Percentiles rank a stretch among this genome's conserved stretches.
Evolutionary conservation across 2,888 invertebrate genomes (phyloP).

Genomic region (Heliconius cydno): DNA sequence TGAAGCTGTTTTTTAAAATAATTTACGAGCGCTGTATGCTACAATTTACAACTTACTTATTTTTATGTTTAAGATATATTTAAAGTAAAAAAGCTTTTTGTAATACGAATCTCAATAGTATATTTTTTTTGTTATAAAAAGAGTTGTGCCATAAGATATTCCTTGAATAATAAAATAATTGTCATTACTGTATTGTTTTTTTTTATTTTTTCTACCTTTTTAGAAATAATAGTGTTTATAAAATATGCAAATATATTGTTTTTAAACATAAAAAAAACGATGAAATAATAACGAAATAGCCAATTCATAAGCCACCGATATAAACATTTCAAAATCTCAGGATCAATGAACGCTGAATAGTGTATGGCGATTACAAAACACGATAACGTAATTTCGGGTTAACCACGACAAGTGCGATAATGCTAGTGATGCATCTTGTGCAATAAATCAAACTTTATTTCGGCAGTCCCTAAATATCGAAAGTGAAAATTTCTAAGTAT

Average conservation of each 20-base stretch:
- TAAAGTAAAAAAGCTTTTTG: background rate
- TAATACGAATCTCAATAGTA: background rate
- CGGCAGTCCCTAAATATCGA: slow-evolving; percentile 24
- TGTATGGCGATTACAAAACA: slow-evolving; percentile 39
- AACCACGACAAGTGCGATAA: slow-evolving; percentile 37
- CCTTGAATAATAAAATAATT: background rate
- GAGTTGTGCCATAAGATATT: background rate
- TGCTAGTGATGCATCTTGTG: slow-evolving; percentile 35
- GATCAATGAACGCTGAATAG: slow-evolving; percentile 43
- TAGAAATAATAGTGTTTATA: background rate
- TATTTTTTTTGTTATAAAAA: background rate
- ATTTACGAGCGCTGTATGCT: no score
- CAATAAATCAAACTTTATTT: slow-evolving; percentile 36
- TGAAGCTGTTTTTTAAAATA: no score
- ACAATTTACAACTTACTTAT: background rate
- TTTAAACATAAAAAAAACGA: background rate
- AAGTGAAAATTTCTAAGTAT: no score
- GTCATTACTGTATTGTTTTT: background rate
- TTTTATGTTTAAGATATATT: background rate
- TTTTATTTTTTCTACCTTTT: background rate
- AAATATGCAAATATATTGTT: background rate
- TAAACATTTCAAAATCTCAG: slow-evolving; percentile 37
- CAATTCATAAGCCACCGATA: slow-evolving; percentile 29
- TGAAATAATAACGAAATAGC: background rate
- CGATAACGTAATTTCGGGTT: slow-evolving; percentile 41